Evolutionary conservation across 2,888 invertebrate genomes (phyloP), one percentile per base, ranked within the genome.

Genomic region (Pimpla rufipes): DNA sequence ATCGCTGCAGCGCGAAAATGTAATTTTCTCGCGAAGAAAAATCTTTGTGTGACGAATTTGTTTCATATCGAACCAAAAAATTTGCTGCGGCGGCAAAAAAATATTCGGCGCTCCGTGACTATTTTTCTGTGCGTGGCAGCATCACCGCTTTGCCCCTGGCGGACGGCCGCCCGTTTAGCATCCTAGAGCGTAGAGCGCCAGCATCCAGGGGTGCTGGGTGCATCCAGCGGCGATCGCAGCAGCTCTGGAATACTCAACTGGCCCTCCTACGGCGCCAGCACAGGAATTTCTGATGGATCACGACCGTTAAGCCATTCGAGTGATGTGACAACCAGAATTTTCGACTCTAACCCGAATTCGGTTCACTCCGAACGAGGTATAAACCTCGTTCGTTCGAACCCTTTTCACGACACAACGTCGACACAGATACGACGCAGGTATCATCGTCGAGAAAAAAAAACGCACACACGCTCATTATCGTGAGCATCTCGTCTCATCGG

Each of bases 401-500:
- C 45, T 62, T 57, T 67, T 23, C 50, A 45, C 10, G 29, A 70
- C 37, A 23, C 10, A 11, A 52, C 57, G 37, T 45, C 37, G 16
- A 75, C 21, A 75, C 16, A 11, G 40, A 16, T 40, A 10, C 10
- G 35, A 21, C 21, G n/a, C 42, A 16, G 52, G 23, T 29, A 23
- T 67, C 68, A 35, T 76, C 75, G 45, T 59, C 71, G 21, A n/a
- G 55, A 40, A 57, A 64, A 45, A 29, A 29, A 29, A 8, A 57
- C 11, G 40, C 21, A 55, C 70, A 13, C 29, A 57, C n/a, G 64
- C 67, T 83, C 83, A 83, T 83, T 83, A 83, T 77, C 76, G 67
- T 83, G 57, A 59, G 50, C 79, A 83, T 83, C 66, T 67, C 71
- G 76, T 77, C 67, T 55, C 66, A 73, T 73, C 83, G 50, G 52